A percentile compares a stretch with the other conserved stretches of the same genome.
Conservation (phyloP, 2,113 vertebrate genomes). For the Ictidomys tridecemlineatus region DNA sequence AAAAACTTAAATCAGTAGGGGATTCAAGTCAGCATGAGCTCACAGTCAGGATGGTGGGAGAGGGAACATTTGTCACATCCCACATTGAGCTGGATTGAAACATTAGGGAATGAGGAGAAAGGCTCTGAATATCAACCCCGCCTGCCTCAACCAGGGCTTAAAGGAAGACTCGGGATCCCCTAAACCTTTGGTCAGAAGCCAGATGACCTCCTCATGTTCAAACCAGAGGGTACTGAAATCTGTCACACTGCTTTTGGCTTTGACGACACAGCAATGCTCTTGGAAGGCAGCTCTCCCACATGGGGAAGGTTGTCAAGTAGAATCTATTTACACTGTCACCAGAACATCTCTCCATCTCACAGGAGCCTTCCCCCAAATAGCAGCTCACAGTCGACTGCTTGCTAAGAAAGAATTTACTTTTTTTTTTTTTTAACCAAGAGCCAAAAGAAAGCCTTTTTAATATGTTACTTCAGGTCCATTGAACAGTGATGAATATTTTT, state of each 20-base stretch:
- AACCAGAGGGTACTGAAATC: background rate
- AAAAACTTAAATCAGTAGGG: background rate
- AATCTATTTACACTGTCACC: constrained; percentile 51
- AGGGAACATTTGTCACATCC: background rate
- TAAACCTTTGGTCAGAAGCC: background rate
- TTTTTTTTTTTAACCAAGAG: background rate
- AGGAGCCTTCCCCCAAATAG: background rate
- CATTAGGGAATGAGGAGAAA: background rate
- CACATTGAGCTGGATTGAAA: background rate
- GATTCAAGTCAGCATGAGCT: background rate
- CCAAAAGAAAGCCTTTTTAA: background rate
- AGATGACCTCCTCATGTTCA: background rate
- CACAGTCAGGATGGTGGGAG: background rate
- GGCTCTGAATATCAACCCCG: background rate
- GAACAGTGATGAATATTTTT: background rate
- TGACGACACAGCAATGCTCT: background rate
- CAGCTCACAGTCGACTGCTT: background rate
- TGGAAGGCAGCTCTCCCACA: background rate
- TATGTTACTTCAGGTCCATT: background rate
- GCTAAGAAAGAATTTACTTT: constrained; percentile 19
- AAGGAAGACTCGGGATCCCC: background rate
- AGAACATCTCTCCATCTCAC: constrained; percentile 38
- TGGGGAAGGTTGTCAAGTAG: background rate
- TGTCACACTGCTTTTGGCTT: background rate
- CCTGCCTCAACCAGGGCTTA: background rate